Evolutionary conservation across 2,113 vertebrate genomes (phyloP), one percentile per base, ranked within the genome.

Genomic region (Tachysurus vachellii): DNA sequence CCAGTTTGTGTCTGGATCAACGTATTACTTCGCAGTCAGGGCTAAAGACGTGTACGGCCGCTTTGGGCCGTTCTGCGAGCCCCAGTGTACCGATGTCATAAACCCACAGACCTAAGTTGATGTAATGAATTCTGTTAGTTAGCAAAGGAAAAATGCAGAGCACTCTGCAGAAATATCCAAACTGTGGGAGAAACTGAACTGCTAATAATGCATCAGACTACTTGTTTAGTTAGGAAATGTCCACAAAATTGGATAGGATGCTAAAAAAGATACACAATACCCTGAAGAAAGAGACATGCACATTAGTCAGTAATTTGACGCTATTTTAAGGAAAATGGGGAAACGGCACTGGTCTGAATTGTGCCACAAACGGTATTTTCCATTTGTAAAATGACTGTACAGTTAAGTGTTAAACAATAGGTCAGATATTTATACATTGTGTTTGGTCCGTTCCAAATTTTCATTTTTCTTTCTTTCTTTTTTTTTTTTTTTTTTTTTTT

Each of bases 61-160:
- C 73, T 99, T 97, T 88, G 98, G 98, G 91, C 94, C 96, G 36
- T 99, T 99, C 94, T 99, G 98, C 91, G 98, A 99, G 91, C 98
- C 98, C 28, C 98, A 99, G 94, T 99, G 98, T 92, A 99, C 98
- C 83, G 98, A 99, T 88, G 97, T 98, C 84, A 97, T 99, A 88
- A 96, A 94, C 91, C 82, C 90, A 62, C 61, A 84, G 14, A 86
- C 91, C 87, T 96, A 91, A 95, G 79, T 50, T 61, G 21, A 42
- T 23, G 19, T 36, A 26, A 44, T 5, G 36, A 42, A 26, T 61
- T 42, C 47, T 59, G 44, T 79, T 57, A 56, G 83, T 54, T 86
- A 59, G 31, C 9, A 12, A 36, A 66, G 59, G 81, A 90, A 44
- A 61, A 75, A 12, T 17, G 16, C 88, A 84, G 71, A 2, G 53